phyloP scores from a whole-genome alignment of 64 coral and sea anemone species.

The Dendrophyllia cribrosa region DNA sequence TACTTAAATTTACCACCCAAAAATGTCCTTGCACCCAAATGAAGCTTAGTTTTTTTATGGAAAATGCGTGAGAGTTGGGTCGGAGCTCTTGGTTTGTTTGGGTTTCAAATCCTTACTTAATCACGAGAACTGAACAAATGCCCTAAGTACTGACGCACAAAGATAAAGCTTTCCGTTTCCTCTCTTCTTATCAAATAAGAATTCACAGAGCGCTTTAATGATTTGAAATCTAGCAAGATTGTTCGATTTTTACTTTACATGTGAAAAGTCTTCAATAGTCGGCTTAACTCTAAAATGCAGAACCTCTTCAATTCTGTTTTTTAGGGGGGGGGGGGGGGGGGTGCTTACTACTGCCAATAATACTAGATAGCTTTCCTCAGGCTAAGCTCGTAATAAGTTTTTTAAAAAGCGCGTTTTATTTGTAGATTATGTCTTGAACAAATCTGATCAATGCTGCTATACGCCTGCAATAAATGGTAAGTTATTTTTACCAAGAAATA shows the following conservation, averaged over 20 bases:
- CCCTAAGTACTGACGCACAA: not conserved
- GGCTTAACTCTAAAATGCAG: not conserved
- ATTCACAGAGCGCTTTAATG: conserved; percentile 49
- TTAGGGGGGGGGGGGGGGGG: not conserved
- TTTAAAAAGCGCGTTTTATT: too few species aligned
- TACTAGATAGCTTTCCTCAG: not conserved
- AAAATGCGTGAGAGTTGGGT: not conserved
- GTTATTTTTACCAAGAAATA: too few species aligned
- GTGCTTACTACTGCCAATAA: too few species aligned
- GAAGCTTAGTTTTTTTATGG: not conserved
- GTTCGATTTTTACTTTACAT: not conserved
- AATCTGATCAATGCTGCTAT: too few species aligned
- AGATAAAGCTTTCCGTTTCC: conserved; percentile 51
- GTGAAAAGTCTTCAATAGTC: not conserved
- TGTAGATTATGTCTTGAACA: too few species aligned
- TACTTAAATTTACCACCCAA: not conserved
- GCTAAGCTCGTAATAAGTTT: too few species aligned
- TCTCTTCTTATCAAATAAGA: conserved; percentile 39
- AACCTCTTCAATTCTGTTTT: not conserved
- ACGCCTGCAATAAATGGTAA: too few species aligned
- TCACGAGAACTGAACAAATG: conserved; percentile 16
- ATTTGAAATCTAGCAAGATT: conserved; percentile 43
- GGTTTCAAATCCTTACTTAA: conserved; percentile 32
- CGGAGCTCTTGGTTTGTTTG: conserved; percentile 11
- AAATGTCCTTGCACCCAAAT: not conserved